These are phyloP conservation scores for Chymomyza caudatula DNA, from an alignment of 2,888 invertebrate species.

Conservation along the genomic window DNA sequence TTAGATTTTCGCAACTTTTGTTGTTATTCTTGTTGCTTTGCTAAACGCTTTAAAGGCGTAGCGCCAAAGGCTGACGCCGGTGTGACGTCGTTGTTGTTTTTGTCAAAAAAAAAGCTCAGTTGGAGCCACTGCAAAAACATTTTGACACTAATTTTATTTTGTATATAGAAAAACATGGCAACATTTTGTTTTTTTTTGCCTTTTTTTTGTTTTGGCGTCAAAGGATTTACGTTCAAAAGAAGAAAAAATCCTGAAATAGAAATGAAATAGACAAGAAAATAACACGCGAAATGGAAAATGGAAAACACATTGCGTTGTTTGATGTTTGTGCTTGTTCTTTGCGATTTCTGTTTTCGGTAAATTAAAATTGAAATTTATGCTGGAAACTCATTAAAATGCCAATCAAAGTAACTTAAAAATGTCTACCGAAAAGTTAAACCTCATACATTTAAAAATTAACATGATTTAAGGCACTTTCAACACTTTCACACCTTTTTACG, in stretches of 20 bases:
- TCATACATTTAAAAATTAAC: constrained; percentile 59
- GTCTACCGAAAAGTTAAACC: constrained; percentile 32
- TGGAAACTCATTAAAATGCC: constrained; percentile 60
- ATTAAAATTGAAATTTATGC: constrained; percentile 52
- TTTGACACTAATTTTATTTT: constrained; percentile 71
- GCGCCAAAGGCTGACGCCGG: constrained; percentile 36
- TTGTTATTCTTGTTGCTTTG: constrained; percentile 38
- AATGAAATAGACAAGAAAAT: constrained; percentile 43
- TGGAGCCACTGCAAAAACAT: constrained; percentile 67
- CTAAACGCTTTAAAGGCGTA: constrained; percentile 65
- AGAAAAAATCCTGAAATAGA: constrained; percentile 49
- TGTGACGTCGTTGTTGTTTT: constrained; percentile 13
- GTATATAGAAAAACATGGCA: constrained; percentile 57
- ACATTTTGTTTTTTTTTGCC: constrained; percentile 23
- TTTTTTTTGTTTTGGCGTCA: constrained; percentile 47
- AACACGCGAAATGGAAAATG: constrained; percentile 37
- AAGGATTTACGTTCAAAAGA: constrained; percentile 52
- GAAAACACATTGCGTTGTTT: constrained; percentile 52
- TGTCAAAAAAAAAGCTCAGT: constrained; percentile 61
- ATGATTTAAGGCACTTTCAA: constrained; percentile 57
- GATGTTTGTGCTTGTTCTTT: constrained; percentile 6
- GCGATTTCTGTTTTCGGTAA: constrained; percentile 38
- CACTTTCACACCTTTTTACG: constrained; percentile 55
- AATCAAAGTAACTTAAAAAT: constrained; percentile 53
- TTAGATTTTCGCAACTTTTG: neutral